phyloP scores from a whole-genome alignment of 1,140 invertebrate genomes.

The Drosophila nikananu region DNA sequence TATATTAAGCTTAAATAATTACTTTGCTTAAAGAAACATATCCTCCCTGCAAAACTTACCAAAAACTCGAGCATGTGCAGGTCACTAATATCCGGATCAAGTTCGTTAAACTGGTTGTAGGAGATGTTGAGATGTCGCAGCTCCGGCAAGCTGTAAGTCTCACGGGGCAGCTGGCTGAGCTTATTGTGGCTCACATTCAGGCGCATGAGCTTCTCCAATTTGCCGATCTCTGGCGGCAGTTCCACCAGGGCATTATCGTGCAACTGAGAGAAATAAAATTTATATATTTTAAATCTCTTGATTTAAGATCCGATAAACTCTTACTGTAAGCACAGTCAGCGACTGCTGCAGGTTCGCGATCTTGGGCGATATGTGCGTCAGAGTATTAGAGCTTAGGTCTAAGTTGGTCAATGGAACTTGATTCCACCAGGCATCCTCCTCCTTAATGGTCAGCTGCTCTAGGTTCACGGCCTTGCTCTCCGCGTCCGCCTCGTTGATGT shows the following conservation, averaged over 20 bases:
- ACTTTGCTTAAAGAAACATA: not conserved
- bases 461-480: constrained; percentile 89
- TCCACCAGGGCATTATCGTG: constrained; percentile 92
- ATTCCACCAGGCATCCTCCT: constrained; percentile 93
- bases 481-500: constrained; percentile 90
- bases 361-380: constrained; percentile 89
- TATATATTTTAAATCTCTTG: rapidly evolving
- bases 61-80: constrained; percentile 90
- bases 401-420: constrained; percentile 91
- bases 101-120: constrained; percentile 88
- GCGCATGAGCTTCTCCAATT: constrained; percentile 90
- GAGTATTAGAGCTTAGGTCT: constrained; percentile 92
- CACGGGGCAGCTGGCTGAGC: constrained; percentile 88
- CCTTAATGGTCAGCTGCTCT: constrained; percentile 86
- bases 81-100: constrained; percentile 89
- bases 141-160: constrained; percentile 89
- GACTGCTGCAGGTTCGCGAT: constrained; percentile 89
- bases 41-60: constrained; percentile 85
- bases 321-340: constrained; percentile 90
- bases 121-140: constrained; percentile 90
- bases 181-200: constrained; percentile 94
- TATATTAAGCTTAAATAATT: not conserved
- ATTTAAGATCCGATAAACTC: constrained; percentile 61
- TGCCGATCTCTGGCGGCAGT: constrained; percentile 92
- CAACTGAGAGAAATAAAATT: constrained; percentile 86